phyloP scores from a whole-genome alignment of 2,797 vertebrate species.

The Sebastiscus tertius region DNA sequence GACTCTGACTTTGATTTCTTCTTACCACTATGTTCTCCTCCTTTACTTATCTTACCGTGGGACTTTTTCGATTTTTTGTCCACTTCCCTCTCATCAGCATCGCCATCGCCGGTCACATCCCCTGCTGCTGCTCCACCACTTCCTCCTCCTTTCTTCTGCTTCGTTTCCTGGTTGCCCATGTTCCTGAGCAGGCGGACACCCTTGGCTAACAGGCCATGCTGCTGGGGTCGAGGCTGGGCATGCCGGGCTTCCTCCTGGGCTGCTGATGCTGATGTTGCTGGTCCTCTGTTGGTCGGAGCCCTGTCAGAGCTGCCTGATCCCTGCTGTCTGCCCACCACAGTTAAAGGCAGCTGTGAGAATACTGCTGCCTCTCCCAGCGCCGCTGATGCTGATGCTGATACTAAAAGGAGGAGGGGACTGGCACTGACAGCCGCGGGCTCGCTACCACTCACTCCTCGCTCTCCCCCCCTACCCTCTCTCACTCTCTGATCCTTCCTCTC shows the following conservation, averaged over 20 bases:
- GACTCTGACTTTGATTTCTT: slow-evolving; percentile 90
- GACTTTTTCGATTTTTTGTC: slow-evolving; percentile 90
- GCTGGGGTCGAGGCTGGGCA: slow-evolving; percentile 74
- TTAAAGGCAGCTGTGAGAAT: slow-evolving; percentile 75
- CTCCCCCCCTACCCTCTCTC: slow-evolving; percentile 58
- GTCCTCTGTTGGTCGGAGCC: slow-evolving; percentile 47
- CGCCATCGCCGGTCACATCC: slow-evolving; percentile 74
- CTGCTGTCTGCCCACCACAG: slow-evolving; percentile 57
- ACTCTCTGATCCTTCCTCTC: slow-evolving; percentile 76
- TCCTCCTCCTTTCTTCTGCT: slow-evolving; percentile 87
- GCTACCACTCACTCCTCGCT: slow-evolving; percentile 62
- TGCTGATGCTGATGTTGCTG: slow-evolving; percentile 4
- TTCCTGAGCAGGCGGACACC: slow-evolving; percentile 78
- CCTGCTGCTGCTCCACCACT: slow-evolving; percentile 81
- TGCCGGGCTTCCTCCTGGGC: slow-evolving; percentile 51
- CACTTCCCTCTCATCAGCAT: slow-evolving; percentile 80
- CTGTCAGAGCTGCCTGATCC: slow-evolving; percentile 55
- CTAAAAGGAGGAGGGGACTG: slow-evolving; percentile 76
- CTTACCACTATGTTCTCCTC: slow-evolving; percentile 75
- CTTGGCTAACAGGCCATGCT: slow-evolving; percentile 86
- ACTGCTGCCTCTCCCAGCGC: slow-evolving; percentile 70
- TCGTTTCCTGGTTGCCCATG: slow-evolving; percentile 97
- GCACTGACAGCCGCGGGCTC: slow-evolving; percentile 76
- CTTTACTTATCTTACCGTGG: slow-evolving; percentile 82
- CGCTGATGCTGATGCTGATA: slow-evolving; percentile 69